A percentile compares a stretch with the other conserved stretches of the same genome.
Conservation (phyloP, 2,113 vertebrate species). For the Malaclemys terrapin region DNA sequence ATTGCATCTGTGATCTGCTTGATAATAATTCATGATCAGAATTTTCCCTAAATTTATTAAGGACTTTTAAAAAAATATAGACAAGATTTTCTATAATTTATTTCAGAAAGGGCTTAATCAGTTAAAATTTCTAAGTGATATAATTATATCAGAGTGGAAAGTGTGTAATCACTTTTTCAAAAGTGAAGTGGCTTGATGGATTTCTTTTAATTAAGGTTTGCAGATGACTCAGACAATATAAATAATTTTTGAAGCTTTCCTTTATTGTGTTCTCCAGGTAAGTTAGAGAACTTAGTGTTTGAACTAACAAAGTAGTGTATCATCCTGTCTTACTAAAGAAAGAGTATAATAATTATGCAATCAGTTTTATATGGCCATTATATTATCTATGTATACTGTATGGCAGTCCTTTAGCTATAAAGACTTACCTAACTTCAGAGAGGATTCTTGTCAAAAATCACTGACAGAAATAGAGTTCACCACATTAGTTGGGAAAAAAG, state of each 20-base stretch:
- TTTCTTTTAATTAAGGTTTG: slow-evolving; percentile 56
- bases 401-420: background rate
- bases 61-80: background rate
- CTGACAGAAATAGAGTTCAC: background rate
- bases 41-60: background rate
- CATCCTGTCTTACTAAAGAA: background rate
- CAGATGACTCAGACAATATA: slow-evolving; percentile 31
- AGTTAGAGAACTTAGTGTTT: background rate
- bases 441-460: background rate
- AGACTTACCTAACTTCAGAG: background rate
- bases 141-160: slow-evolving; percentile 32
- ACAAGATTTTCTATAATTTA: background rate
- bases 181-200: slow-evolving; percentile 11
- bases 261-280: background rate
- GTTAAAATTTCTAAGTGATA: slow-evolving; percentile 20
- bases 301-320: background rate
- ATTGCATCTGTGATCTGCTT: accelerated
- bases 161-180: slow-evolving; percentile 26
- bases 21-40: background rate
- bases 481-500: background rate
- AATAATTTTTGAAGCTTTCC: slow-evolving; percentile 24
- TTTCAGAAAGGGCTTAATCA: slow-evolving; percentile 15
- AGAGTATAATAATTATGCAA: background rate
- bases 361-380: background rate
- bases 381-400: background rate